Evolutionary conservation across 1,140 invertebrate species (phyloP), one percentile per base, ranked within the genome.

Genomic region (Archegozetes longisetosus): DNA sequence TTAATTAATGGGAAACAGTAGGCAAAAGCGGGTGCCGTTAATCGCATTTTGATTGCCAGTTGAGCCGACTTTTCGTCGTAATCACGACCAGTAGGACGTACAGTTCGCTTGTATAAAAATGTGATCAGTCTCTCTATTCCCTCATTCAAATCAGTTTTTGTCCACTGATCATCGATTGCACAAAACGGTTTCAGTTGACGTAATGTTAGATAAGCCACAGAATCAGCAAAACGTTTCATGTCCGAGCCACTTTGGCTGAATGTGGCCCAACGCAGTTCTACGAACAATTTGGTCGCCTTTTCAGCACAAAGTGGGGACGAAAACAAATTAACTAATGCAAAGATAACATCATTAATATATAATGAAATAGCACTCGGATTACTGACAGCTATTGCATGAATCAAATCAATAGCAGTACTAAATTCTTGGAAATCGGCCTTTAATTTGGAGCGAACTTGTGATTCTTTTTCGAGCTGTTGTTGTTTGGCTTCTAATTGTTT

Each of bases 401-500:
- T 68, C 67, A 88, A 72, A 9, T 79, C 78, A 52, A 84, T 78
- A 1, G 76, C 78, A 53, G 73, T 72, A 27, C 72, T 73, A 20
- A 90, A 75, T 54, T 78, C 78, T 3, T 71, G 65, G 70, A 85
- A 78, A 51, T 88, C 68, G 72, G 2, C 27, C 55, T 72, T 78
- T 9, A 93, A 69, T 62, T 77, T 74, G 46, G 80, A 74, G 64
- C 86, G 77, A 49, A 90, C 86, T 0, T 76, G 77, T 60, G 77
- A 77, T 72, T 98, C 95, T 67, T 91, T 94, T 32, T 84, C 80
- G 17, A 85, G 76, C 71, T 97, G 90, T 24, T 80, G 77, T 69
- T 86, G 88, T 17, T 96, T 79, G 9, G 83, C 82, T 74, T 98
- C 92, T 70, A 92, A 84, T 71, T 98, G 94, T 73, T 96, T 96